Conservation (phyloP, 2,888 invertebrate species). For the Norana najaformis region DNA sequence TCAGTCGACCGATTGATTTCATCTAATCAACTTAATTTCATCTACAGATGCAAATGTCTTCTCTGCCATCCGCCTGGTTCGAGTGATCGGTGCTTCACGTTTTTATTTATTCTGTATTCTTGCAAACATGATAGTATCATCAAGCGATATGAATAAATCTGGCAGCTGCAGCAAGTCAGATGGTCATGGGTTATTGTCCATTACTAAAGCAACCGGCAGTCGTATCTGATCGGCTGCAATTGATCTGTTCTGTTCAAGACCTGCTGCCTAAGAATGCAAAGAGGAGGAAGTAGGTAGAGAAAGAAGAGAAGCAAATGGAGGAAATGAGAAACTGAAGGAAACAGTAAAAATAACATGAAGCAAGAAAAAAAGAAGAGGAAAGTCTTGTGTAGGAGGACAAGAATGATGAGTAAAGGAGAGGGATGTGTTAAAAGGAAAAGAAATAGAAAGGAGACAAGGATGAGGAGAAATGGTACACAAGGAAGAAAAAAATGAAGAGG, state of each 20-base stretch:
- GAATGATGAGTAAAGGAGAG: too few relatives aligned
- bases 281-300: not conserved
- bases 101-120: not conserved
- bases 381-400: not conserved
- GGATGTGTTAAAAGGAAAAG: too few relatives aligned
- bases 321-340: not conserved
- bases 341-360: not conserved
- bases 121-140: conserved; percentile 5
- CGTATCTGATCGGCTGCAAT: conserved; percentile 5
- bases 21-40: conserved; percentile 13
- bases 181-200: not conserved
- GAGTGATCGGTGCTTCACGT: not conserved
- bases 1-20: conserved; percentile 13
- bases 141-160: conserved; percentile 13
- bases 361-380: not conserved
- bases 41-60: not conserved
- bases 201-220: not conserved
- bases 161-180: not conserved
- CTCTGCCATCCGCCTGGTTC: not conserved
- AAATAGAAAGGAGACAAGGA: too few relatives aligned
- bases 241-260: conserved; percentile 5
- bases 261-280: not conserved
- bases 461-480: too few relatives aligned
- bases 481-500: not conserved
- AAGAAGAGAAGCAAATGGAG: not conserved